Base-by-base conservation (phyloP, 2,113 vertebrate species). In the Mirounga angustirostris region DNA sequence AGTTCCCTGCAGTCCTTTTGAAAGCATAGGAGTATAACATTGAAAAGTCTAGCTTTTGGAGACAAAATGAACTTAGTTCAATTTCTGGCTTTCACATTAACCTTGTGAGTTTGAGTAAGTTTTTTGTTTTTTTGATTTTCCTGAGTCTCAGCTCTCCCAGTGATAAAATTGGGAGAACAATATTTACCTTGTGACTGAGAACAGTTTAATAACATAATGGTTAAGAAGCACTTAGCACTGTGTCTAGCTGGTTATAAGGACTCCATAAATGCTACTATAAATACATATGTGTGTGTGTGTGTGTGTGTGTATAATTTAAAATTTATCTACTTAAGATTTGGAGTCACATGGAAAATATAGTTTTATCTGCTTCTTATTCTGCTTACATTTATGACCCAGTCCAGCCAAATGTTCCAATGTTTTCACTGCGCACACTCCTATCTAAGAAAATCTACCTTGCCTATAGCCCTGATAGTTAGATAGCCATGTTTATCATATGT, bases 151-250 rank as follows among this genome's bases (percentile, higher is more conserved):
- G 40, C 78, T 94, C 65, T 82, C 36, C 9, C 36, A 56, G 28
- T 8, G 82, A 11, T 83, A 58, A 82, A 91, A 91, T 58, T 43
- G n/a, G 82, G 59, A 91, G 58, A 95, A 65, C 85, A 65, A n/a
- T 67, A 63, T 74, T 86, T 81, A 67, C 8, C 36, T n/a, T 90
- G 54, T 15, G 24, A 69, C 36, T 61, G 40, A 81, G 40, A 67
- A 46, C 19, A 74, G 22, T 76, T 96, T 85, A 92, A 65, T 63
- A 54, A n/a, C 28, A 33, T 33, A 82, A 83, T 40, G 24, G 10
- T 83, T 52, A 40, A 16, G 9, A 87, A 83, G 40, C 36, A 40
- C 26, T 89, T 80, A 59, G 26, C 46, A 15, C 46, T 58, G 54
- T 52, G 16, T 14, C 61, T n/a, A 52, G 7, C 43, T 73, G 6